These are phyloP conservation scores for Cladopsammia gracilis DNA, from an alignment of 64 coral and sea anemone genomes.

Conservation along the genomic window DNA sequence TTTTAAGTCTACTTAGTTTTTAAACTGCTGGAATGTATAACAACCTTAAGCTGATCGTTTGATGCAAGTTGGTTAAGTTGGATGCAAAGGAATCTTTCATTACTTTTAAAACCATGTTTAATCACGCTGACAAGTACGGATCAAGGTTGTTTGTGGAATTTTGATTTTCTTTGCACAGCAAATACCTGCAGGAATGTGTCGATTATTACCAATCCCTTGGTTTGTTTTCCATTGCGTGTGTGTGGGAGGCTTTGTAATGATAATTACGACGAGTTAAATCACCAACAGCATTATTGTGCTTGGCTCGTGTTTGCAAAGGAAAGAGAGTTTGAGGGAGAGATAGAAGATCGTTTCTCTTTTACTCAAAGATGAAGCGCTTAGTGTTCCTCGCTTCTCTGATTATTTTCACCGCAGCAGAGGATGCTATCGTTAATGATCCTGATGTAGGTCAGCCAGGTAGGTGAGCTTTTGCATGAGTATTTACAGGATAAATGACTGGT, in stretches of 20 bases:
- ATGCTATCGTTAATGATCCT: neutral
- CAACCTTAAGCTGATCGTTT: no score
- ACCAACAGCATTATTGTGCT: neutral
- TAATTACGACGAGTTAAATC: constrained; percentile 24
- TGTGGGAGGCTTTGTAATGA: constrained; percentile 36
- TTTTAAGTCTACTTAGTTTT: no score
- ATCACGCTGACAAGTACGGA: neutral
- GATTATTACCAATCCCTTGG: neutral
- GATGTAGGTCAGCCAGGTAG: constrained; percentile 34
- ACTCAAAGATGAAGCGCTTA: neutral
- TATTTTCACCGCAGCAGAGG: constrained; percentile 1
- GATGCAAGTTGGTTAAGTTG: no score
- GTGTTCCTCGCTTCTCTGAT: neutral
- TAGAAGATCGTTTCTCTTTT: neutral
- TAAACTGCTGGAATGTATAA: no score
- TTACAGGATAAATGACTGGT: no score
- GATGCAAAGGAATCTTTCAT: constrained; percentile 35
- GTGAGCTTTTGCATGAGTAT: neutral
- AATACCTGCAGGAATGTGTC: constrained; percentile 1
- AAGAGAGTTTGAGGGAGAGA: neutral
- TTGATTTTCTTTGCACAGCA: constrained; percentile 4
- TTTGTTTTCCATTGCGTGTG: neutral
- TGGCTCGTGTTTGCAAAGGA: neutral
- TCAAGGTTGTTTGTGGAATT: neutral
- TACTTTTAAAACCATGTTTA: neutral